Evolutionary conservation across 2,888 invertebrate genomes (phyloP).

Genomic region (Tinea semifulvella): DNA sequence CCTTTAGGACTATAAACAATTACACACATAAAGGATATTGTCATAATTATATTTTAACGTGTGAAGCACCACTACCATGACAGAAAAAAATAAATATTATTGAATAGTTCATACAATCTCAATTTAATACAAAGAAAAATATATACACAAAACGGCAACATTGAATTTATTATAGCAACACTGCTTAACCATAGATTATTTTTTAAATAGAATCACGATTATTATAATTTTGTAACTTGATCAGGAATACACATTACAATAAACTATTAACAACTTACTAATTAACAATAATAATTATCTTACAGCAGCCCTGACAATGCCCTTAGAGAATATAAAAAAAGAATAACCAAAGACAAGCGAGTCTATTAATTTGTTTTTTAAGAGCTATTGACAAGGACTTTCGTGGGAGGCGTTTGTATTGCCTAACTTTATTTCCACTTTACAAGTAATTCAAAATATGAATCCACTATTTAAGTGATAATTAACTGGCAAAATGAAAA

Average conservation of each 20-base stretch:
- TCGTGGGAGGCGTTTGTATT: slow-evolving; percentile 3
- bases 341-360: slow-evolving; percentile 8
- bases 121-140: slow-evolving; percentile 25
- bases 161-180: slow-evolving; percentile 22
- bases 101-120: slow-evolving; percentile 28
- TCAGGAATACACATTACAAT: slow-evolving; percentile 48
- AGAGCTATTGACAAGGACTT: slow-evolving; percentile 6
- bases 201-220: slow-evolving; percentile 34
- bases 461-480: too few relatives aligned
- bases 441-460: too few relatives aligned
- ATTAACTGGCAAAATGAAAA: too few relatives aligned
- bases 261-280: slow-evolving; percentile 65
- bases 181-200: slow-evolving; percentile 22
- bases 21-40: slow-evolving; percentile 35
- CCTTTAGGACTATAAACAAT: slow-evolving; percentile 34
- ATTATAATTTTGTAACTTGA: slow-evolving; percentile 44
- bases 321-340: background rate
- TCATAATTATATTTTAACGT: slow-evolving; percentile 1
- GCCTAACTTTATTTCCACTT: too few relatives aligned
- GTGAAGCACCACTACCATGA: slow-evolving; percentile 13
- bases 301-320: slow-evolving; percentile 33
- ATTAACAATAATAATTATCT: slow-evolving; percentile 49
- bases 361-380: slow-evolving; percentile 1
- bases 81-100: slow-evolving; percentile 29
- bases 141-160: slow-evolving; percentile 46